Base-by-base conservation (phyloP, 2,797 vertebrate species). In the Lacerta agilis region DNA sequence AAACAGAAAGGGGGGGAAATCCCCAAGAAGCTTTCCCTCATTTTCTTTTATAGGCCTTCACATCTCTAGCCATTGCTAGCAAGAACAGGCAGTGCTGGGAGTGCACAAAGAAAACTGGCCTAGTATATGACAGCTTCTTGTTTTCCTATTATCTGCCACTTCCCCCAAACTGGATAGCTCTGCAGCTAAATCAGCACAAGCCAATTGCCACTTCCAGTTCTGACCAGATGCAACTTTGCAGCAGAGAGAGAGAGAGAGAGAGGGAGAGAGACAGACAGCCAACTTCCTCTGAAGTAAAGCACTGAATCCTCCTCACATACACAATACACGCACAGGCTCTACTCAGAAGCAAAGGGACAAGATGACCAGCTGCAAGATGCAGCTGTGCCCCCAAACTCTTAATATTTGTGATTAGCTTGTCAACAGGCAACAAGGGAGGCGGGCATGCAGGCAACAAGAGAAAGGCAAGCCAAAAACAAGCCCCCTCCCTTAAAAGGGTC, bases 201-300 rank as follows among this genome's bases (percentile, higher is more conserved):
- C 88, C 49, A 82, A 92, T 89, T 86, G 11, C 67, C 92, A 67
- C 91, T 92, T 93, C 95, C 95, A 92, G 93, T 86, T 94, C 91
- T 92, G 91, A 93, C 92, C 94, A 94, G 94, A 87, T 38, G 66
- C 58, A 94, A 94, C 91, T 95, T 93, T 41, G 93, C 92, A 93
- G 91, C 87, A 94, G 92, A 85, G 94, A 91, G 94, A 91, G 49
- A 55, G 49, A 4, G 49, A 15, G 49, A 55, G 49, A 1, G 49
- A 15, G 49, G 4, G 13, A 49, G 49, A 13, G 45, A 49, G 45
- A 2, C 45, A 10, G 8, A 43, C 8, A 45, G 10, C 64, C 11
- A 20, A 89, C 88, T 85, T 91, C 88, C 71, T 77, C 3, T 69
- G 25, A 0, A 82, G 78, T 89, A 83, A 76, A 87, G 89, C 89